Conservation (phyloP, 1,140 invertebrate genomes). For the Cataglyphis hispanica region DNA sequence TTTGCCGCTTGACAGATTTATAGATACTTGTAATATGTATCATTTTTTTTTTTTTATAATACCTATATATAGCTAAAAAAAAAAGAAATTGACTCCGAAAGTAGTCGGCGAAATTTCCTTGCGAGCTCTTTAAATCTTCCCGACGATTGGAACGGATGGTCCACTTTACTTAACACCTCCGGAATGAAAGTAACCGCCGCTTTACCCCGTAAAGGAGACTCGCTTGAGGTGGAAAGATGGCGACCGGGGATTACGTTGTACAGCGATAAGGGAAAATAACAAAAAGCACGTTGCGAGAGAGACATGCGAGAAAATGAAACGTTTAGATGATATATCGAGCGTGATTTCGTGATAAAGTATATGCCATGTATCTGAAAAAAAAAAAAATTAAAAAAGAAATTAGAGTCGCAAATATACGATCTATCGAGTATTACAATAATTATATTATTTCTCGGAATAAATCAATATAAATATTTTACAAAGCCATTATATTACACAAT, state of each 20-base stretch:
- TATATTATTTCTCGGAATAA: neutral
- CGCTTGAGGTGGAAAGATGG: slow-evolving; percentile 49
- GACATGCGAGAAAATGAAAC: slow-evolving; percentile 44
- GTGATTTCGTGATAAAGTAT: slow-evolving; percentile 43
- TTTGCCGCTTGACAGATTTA: neutral
- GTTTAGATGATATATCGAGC: slow-evolving; percentile 31
- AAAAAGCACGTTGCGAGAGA: slow-evolving; percentile 49
- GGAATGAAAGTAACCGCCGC: slow-evolving; percentile 58
- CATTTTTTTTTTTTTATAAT: neutral
- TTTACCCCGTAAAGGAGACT: slow-evolving; percentile 44
- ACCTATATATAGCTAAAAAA: neutral
- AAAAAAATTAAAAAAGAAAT: neutral
- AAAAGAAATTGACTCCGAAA: neutral
- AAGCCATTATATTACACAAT: neutral
- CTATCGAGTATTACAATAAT: neutral
- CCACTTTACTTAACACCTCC: slow-evolving; percentile 60
- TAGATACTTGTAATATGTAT: neutral
- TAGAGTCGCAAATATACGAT: neutral
- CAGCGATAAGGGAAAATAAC: slow-evolving; percentile 58
- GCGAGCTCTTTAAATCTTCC: slow-evolving; percentile 41
- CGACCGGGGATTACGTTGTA: slow-evolving; percentile 49
- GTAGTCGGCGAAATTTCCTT: slow-evolving; percentile 47
- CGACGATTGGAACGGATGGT: slow-evolving; percentile 57
- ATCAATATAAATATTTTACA: neutral
- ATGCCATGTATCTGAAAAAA: neutral